Evolutionary conservation across 2,797 vertebrate species (phyloP), one percentile per base, ranked within the genome.

Genomic region (Tympanoctomys barrerae): DNA sequence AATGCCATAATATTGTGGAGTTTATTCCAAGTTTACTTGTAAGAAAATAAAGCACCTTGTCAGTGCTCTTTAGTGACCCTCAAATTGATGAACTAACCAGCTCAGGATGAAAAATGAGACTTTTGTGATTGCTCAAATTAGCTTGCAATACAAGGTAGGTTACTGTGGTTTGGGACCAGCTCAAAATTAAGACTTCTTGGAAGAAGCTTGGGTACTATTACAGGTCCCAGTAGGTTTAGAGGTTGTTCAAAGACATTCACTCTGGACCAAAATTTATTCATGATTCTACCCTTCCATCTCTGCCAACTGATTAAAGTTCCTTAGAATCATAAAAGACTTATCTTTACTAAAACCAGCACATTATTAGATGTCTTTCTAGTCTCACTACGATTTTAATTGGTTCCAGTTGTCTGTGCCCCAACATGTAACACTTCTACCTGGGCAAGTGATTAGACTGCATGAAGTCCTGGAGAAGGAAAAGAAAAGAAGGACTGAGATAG

Each of bases 401-500:
- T 96, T 97, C 92, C 90, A 98, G 98, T 78, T 98, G 36, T 97
- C 98, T 9, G 91, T 98, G 92, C 98, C 98, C 61, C 93, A 33
- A 49, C 94, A 97, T 12, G 82, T 98, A 42, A 97, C 97, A 3
- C 97, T 98, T 64, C 97, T 97, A 64, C 98, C 98, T 83, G 98
- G 95, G 28, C 98, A 98, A 97, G 81, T 98, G 54, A 97, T 92
- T 79, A 97, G 97, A 92, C 96, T 98, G 73, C 95, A 98, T 0
- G 97, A 98, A 95, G 97, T 98, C 8, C 95, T 98, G 87, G 97
- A 98, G 62, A 98, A 91, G 96, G 98, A 98, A 94, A 98, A 95
- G 94, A 95, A 94, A 82, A 98, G 98, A 68, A 98, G 97, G 46
- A 90, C 75, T 70, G 96, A 36, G 5, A 94, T 57, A 68, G 87